Evolutionary conservation across 1,140 invertebrate genomes (phyloP), one percentile per base, ranked within the genome.

Genomic region (Drosophila jambulina): DNA sequence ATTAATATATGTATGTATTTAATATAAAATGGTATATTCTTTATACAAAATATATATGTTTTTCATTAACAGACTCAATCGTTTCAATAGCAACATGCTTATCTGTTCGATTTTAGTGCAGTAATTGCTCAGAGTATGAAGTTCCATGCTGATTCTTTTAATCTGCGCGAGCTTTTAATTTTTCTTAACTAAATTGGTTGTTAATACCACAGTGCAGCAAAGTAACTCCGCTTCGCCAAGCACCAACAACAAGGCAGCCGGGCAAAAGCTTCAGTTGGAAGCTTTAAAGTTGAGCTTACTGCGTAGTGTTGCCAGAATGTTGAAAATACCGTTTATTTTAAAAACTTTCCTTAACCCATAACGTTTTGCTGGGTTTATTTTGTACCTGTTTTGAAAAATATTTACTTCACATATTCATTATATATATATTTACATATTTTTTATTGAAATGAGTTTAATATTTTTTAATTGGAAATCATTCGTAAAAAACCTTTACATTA

Each of bases 221-320:
- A 15, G 51, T 36, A 23, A 36, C 32, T 23, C 8, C n/a, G 19
- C 17, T 29, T 10, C 1, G 23, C 25, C 48, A 4, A 42, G n/a
- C 54, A 43, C 61, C 17, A 53, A 21, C 19, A 51, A 27, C 53
- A 34, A 43, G 43, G 15, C 49, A 32, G 17, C 45, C 54, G 21
- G 56, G 43, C 3, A 8, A 61, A 34, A 72, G 74, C 80, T 64
- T 56, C 0, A 0, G 13, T 4, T 5, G 51, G 7, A 9, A 48
- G 23, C 57, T 77, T 65, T 27, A 27, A 49, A 77, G 54, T 60
- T 49, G 12, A 58, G 68, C 68, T 72, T 71, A 61, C 7, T 7
- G 3, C 19, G 0, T 6, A 60, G 60, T 6, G 63, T 48, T 80
- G 69, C 75, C 78, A 68, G 68, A 80, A 25, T 8, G 38, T 3